Conservation (phyloP, 2,888 invertebrate genomes). For the Drosophila anomalata region DNA sequence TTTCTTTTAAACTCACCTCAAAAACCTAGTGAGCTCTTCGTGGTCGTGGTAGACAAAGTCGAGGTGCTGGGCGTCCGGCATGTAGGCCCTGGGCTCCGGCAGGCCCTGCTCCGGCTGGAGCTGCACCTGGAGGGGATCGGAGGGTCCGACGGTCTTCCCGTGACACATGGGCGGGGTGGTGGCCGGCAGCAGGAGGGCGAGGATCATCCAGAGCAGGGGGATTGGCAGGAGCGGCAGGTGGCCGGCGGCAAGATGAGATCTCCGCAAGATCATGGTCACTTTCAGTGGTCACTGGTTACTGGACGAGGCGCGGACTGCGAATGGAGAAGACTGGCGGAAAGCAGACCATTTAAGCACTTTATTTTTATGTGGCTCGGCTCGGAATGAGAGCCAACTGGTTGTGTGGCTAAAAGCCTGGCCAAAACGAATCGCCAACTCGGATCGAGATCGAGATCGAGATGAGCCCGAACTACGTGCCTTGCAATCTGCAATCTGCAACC, state of each 20-base stretch:
- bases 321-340: conserved; percentile 58
- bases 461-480: conserved; percentile 34
- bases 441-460: conserved; percentile 1
- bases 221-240: conserved; percentile 49
- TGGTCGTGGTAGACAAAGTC: conserved; percentile 95
- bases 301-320: conserved; percentile 47
- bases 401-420: conserved; percentile 45
- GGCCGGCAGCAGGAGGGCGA: conserved; percentile 33
- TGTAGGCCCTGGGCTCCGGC: conserved; percentile 82
- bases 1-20: conserved; percentile 85
- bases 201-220: conserved; percentile 48
- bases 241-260: conserved; percentile 48
- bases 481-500: conserved; percentile 6
- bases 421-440: conserved; percentile 53
- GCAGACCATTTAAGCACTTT: conserved; percentile 56
- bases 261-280: conserved; percentile 77
- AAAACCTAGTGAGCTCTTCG: conserved; percentile 92
- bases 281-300: conserved; percentile 4
- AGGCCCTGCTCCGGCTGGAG: conserved; percentile 61
- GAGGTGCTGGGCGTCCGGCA: conserved; percentile 84
- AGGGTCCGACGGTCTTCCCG: conserved; percentile 71
- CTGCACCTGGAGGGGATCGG: conserved; percentile 53
- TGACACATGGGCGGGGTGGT: conserved; percentile 6
- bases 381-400: conserved; percentile 57
- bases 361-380: conserved; percentile 42